Evolutionary conservation across 2,888 invertebrate genomes (phyloP).

Genomic region (Margaritifera margaritifera): DNA sequence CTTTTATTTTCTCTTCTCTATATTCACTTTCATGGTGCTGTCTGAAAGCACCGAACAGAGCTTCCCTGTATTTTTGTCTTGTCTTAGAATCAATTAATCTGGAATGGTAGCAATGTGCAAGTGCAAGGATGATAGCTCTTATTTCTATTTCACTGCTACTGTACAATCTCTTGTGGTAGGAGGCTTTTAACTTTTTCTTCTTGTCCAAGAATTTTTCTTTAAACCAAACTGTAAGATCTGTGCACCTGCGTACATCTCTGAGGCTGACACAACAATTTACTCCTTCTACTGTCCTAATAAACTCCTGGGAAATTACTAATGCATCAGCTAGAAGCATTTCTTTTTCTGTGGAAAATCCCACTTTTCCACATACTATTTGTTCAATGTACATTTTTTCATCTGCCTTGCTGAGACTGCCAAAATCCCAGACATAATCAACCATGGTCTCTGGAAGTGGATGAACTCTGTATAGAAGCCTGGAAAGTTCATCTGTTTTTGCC

Average conservation of each 20-base stretch:
- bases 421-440: conserved; percentile 57
- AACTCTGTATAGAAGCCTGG: conserved; percentile 50
- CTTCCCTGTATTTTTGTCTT: conserved; percentile 7
- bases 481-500: conserved; percentile 44
- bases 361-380: conserved; percentile 23
- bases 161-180: no score
- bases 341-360: background rate
- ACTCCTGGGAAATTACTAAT: conserved; percentile 23
- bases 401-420: conserved; percentile 42
- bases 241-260: conserved; percentile 31
- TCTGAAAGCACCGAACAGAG: no score
- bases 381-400: conserved; percentile 48
- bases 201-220: conserved; percentile 10
- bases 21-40: background rate
- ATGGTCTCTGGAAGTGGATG: conserved; percentile 53
- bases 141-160: background rate
- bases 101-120: conserved; percentile 16
- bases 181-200: background rate
- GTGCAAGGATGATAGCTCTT: conserved; percentile 9
- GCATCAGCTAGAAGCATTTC: conserved; percentile 8
- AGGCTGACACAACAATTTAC: conserved; percentile 29
- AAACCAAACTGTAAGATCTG: conserved; percentile 26
- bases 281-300: conserved; percentile 18
- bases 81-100: conserved; percentile 6
- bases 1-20: conserved; percentile 18